Conservation (phyloP, 2,113 vertebrate species). For the Nanger granti region DNA sequence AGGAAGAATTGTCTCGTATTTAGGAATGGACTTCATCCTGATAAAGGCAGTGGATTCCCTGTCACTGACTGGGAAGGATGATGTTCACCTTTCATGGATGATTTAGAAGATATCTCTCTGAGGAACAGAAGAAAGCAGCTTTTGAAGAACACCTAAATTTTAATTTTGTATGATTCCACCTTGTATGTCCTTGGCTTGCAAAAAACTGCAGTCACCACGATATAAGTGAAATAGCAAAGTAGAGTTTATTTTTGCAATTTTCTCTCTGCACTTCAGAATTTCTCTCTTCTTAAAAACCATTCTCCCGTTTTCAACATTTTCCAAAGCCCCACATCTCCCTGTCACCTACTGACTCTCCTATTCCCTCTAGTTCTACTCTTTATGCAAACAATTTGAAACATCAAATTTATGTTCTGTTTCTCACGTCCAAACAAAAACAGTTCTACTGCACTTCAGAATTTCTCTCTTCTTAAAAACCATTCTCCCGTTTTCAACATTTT, state of each 20-base stretch:
- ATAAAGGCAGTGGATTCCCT: background rate
- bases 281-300: background rate
- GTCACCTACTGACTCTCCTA: background rate
- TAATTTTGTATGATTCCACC: background rate
- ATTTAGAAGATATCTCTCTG: background rate
- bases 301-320: background rate
- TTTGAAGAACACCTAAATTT: background rate
- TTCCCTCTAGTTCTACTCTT: background rate
- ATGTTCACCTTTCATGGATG: background rate
- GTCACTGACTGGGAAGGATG: background rate
- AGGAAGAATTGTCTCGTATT: background rate
- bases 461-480: background rate
- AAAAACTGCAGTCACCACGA: background rate
- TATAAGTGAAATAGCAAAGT: background rate
- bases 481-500: background rate
- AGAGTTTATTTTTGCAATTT: background rate
- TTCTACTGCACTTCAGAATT: background rate
- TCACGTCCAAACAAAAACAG: background rate
- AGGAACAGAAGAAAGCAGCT: background rate
- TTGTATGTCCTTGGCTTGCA: background rate
- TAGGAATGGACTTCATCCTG: background rate
- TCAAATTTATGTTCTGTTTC: background rate
- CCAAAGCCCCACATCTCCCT: background rate
- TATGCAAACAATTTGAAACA: background rate
- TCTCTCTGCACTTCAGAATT: background rate